Conservation (phyloP, 2,888 invertebrate species). For the Acanthacorydalis orientalis region DNA sequence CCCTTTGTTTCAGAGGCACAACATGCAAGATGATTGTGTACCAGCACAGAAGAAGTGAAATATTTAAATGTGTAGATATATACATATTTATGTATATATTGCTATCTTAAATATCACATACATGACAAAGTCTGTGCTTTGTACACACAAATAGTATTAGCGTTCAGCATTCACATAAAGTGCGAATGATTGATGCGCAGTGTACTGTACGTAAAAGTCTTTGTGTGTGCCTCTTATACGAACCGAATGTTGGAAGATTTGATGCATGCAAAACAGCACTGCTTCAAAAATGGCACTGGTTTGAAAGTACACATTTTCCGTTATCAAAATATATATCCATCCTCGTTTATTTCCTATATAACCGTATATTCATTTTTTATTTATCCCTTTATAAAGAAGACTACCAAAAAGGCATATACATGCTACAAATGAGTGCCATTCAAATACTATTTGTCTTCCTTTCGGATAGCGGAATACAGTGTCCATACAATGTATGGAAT, state of each 20-base stretch:
- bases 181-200: no score
- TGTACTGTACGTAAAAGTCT: no score
- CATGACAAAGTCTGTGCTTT: no score
- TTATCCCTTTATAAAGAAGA: background rate
- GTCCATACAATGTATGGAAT: background rate
- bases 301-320: slow-evolving; percentile 9
- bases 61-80: background rate
- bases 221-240: slow-evolving; percentile 12
- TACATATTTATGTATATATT: background rate
- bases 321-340: slow-evolving; percentile 5
- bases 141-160: no score
- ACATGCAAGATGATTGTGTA: slow-evolving; percentile 55
- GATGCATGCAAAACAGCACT: slow-evolving; percentile 11
- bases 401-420: background rate
- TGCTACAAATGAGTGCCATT: slow-evolving; percentile 7
- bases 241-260: slow-evolving; percentile 26
- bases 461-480: background rate
- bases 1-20: slow-evolving; percentile 64
- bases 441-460: background rate
- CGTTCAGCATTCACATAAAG: no score
- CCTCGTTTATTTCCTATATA: slow-evolving; percentile 4
- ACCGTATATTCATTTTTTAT: slow-evolving; percentile 1
- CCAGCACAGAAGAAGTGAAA: background rate
- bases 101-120: background rate
- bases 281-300: slow-evolving; percentile 21